A percentile compares a stretch with the other conserved stretches of the same genome.
These are phyloP conservation scores for Myopa testacea DNA, from an alignment of 2,888 invertebrate genomes.

Conservation along the genomic window DNA sequence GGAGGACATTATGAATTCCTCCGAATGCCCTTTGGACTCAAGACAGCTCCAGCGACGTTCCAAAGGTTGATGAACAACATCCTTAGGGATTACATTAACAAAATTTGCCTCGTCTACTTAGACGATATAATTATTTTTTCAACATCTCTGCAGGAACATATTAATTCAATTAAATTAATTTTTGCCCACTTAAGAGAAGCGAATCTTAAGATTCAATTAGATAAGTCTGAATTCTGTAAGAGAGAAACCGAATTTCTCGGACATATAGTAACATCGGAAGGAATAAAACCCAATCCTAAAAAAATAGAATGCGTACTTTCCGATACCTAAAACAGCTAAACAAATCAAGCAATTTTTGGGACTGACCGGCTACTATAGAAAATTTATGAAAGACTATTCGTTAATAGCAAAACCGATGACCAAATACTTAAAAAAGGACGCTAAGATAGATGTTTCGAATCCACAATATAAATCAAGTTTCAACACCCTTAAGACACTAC, in stretches of 20 bases:
- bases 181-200: background rate
- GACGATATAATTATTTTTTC: constrained; percentile 23
- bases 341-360: constrained; percentile 33
- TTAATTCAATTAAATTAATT: background rate
- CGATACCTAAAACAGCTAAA: constrained; percentile 40
- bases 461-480: constrained; percentile 26
- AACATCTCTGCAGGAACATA: constrained; percentile 14
- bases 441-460: constrained; percentile 13
- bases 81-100: background rate
- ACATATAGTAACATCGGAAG: constrained; percentile 5
- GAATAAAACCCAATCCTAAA: constrained; percentile 13
- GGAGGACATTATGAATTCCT: background rate
- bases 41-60: constrained; percentile 15
- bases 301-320: constrained; percentile 43
- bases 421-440: constrained; percentile 36
- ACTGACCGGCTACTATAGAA: constrained; percentile 37
- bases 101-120: constrained; percentile 22
- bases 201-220: constrained; percentile 2
- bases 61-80: constrained; percentile 22
- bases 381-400: constrained; percentile 39
- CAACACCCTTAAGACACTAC: constrained; percentile 28
- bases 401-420: constrained; percentile 40
- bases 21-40: constrained; percentile 22
- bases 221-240: background rate
- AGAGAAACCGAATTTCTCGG: constrained; percentile 20